Percentiles rank a stretch among this genome's conserved stretches.
Evolutionary conservation across 1,140 invertebrate species (phyloP).

Genomic region (Harlomillsia oculata): DNA sequence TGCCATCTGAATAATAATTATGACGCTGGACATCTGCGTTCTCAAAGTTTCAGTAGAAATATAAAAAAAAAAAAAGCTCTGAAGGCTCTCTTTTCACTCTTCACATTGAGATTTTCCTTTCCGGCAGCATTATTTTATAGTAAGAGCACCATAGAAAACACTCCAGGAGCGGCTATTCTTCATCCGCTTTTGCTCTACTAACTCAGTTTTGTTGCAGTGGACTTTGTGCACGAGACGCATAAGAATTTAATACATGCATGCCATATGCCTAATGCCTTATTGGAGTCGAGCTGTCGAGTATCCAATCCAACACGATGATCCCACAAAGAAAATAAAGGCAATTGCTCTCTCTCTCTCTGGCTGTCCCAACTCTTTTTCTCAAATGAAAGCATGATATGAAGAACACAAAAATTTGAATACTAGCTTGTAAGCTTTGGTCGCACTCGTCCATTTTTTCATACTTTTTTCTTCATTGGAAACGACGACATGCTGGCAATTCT

Average conservation of each 20-base stretch:
- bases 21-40: slow-evolving; percentile 22
- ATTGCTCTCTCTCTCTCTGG: slow-evolving; percentile 3
- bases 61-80: slow-evolving; percentile 5
- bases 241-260: no score
- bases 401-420: slow-evolving; percentile 8
- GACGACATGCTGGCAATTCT: slow-evolving; percentile 7
- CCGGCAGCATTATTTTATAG: not conserved
- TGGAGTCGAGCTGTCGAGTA: not conserved
- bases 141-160: not conserved
- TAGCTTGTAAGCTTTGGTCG: no score
- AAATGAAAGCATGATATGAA: not conserved
- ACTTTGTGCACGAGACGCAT: no score
- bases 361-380: not conserved
- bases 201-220: no score
- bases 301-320: not conserved
- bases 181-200: slow-evolving; percentile 3
- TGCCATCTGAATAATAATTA: slow-evolving; percentile 17
- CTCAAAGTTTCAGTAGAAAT: not conserved
- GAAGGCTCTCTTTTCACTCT: not conserved
- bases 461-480: not conserved
- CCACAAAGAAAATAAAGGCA: not conserved
- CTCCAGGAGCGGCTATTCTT: not conserved
- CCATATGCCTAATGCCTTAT: no score
- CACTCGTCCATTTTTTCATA: not conserved
- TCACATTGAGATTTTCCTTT: slow-evolving; percentile 9